These are phyloP conservation scores for Enoplosus armatus DNA, from an alignment of 2,797 vertebrate genomes.

Conservation along the genomic window DNA sequence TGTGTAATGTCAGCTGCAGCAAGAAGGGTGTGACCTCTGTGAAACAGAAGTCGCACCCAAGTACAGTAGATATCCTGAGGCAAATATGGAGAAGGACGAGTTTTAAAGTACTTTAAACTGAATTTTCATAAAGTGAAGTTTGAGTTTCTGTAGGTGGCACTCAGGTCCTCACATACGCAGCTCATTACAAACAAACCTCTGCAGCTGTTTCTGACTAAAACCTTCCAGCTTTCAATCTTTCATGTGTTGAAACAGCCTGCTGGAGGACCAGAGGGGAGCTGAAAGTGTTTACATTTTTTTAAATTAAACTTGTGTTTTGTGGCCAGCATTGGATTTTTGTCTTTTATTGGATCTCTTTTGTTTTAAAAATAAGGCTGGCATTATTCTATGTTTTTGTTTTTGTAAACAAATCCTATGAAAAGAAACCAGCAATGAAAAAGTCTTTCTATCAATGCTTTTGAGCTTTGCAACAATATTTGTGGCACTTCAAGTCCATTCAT, in stretches of 20 bases:
- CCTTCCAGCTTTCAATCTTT: not conserved
- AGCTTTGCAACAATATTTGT: not conserved
- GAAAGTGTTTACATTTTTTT: not conserved
- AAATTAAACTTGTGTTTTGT: not conserved
- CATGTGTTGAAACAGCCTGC: not conserved
- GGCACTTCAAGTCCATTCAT: not conserved
- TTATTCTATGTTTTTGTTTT: not conserved
- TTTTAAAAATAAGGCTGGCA: not conserved
- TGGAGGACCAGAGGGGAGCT: not conserved
- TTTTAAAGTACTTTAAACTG: not conserved
- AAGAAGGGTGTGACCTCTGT: slow-evolving; percentile 39
- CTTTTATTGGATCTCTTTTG: not conserved
- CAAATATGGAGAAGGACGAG: not conserved
- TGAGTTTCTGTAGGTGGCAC: not conserved
- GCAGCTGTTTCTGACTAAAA: slow-evolving; percentile 9
- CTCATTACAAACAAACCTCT: not conserved
- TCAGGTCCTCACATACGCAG: not conserved
- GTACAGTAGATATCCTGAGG: not conserved
- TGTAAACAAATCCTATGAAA: not conserved
- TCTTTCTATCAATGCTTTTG: not conserved
- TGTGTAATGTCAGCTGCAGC: slow-evolving; percentile 34
- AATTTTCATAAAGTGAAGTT: not conserved
- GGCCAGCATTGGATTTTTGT: not conserved
- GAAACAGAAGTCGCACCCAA: slow-evolving; percentile 12
- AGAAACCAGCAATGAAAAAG: not conserved